Conservation (phyloP, 2,888 invertebrate genomes). For the Odontomyia ornata region DNA sequence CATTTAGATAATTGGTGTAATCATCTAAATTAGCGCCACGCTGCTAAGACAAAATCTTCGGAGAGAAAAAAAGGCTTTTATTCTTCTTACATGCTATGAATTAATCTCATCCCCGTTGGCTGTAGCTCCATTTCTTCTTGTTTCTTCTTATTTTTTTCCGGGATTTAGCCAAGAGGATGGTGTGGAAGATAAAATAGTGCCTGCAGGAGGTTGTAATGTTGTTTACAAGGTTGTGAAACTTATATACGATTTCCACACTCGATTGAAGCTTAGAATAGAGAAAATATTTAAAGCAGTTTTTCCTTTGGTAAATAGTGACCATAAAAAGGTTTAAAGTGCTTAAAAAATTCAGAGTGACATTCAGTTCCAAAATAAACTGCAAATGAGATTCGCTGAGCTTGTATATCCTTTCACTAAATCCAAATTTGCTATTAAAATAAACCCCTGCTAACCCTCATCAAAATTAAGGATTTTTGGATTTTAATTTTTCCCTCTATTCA, state of each 20-base stretch:
- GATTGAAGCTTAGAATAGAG: too few relatives aligned
- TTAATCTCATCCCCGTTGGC: background rate
- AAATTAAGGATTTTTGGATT: slow-evolving; percentile 31
- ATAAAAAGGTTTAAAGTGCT: too few relatives aligned
- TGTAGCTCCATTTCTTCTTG: background rate
- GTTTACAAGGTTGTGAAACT: background rate
- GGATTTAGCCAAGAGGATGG: background rate
- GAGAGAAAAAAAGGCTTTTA: slow-evolving; percentile 23
- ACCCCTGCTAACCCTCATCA: slow-evolving; percentile 22
- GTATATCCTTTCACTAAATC: background rate
- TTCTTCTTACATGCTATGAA: slow-evolving; percentile 27
- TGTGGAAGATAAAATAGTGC: background rate
- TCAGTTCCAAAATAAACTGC: too few relatives aligned
- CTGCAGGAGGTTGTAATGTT: background rate
- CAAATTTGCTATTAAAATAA: background rate
- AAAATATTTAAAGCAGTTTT: too few relatives aligned
- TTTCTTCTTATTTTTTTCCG: slow-evolving; percentile 9
- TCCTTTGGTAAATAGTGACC: too few relatives aligned
- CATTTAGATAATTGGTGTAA: slow-evolving; percentile 51
- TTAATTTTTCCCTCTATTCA: slow-evolving; percentile 28
- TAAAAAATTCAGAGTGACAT: too few relatives aligned
- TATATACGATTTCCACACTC: too few relatives aligned
- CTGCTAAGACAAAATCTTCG: slow-evolving; percentile 39
- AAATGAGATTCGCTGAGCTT: background rate
- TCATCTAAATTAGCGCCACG: slow-evolving; percentile 51